Evolutionary conservation across 92 coral and sea anemone species (phyloP).

Genomic region (Palythoa grandis): DNA sequence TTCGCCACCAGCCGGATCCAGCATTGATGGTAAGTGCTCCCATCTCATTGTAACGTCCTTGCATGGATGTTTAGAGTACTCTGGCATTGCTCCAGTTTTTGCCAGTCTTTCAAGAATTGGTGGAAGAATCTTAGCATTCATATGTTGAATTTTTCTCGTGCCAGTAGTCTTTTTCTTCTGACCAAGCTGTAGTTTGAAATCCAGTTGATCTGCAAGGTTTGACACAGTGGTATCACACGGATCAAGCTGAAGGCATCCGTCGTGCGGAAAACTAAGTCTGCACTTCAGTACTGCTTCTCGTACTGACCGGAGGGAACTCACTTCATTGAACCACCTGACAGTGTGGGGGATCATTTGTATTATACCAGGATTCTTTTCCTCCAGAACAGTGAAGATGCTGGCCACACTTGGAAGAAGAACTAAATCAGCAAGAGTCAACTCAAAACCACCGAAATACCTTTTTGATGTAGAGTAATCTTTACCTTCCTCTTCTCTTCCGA

Average conservation of each 20-base stretch:
- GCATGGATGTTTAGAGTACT: slow-evolving; percentile 25
- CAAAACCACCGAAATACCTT: slow-evolving; percentile 39
- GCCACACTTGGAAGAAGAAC: slow-evolving; percentile 35
- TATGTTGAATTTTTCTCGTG: background rate
- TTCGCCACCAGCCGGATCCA: slow-evolving; percentile 35
- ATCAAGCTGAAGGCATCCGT: background rate
- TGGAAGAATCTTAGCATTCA: slow-evolving; percentile 29
- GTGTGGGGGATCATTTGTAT: slow-evolving; percentile 11
- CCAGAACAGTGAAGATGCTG: slow-evolving; percentile 3
- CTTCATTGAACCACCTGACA: background rate
- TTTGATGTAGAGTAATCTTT: background rate
- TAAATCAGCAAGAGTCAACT: slow-evolving; percentile 27
- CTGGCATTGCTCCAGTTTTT: slow-evolving; percentile 3
- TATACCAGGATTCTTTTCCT: slow-evolving; percentile 18
- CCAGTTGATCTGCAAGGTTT: background rate
- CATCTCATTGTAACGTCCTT: slow-evolving; percentile 12
- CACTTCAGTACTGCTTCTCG: background rate
- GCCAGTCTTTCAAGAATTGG: slow-evolving; percentile 27
- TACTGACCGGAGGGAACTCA: background rate
- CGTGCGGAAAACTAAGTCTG: background rate
- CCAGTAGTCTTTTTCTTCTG: background rate
- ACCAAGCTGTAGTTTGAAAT: background rate
- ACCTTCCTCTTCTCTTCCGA: background rate
- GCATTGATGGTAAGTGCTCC: slow-evolving; percentile 15
- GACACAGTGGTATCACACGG: background rate